Percentiles rank a stretch among this genome's conserved stretches.
These are phyloP conservation scores for Myoxocephalus aenaeus DNA, from an alignment of 2,797 vertebrate genomes.

Conservation along the genomic window DNA sequence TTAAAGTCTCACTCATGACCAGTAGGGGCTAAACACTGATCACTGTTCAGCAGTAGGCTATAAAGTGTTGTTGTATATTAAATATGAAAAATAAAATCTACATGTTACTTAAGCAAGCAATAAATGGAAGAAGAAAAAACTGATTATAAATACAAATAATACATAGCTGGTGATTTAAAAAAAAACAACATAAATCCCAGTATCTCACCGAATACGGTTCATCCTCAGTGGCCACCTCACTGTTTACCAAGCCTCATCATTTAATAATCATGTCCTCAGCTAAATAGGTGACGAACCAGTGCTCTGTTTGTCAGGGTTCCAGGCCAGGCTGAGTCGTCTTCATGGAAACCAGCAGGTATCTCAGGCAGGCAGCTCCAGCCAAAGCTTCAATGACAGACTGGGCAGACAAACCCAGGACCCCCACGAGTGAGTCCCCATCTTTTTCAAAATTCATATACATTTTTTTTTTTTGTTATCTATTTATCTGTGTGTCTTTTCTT, in stretches of 20 bases:
- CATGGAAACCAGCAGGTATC: constrained; percentile 82
- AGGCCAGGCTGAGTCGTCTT: constrained; percentile 90
- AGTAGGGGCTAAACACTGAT: constrained; percentile 38
- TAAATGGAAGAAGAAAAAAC: neutral
- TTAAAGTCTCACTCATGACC: constrained; percentile 52
- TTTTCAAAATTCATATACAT: neutral
- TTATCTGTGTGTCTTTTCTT: neutral
- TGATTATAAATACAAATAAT: neutral
- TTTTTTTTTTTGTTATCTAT: too few relatives aligned
- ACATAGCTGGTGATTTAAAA: neutral
- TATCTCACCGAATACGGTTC: neutral
- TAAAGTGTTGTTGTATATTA: neutral
- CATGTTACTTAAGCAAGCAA: neutral
- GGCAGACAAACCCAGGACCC: constrained; percentile 89
- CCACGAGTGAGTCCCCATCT: constrained; percentile 88
- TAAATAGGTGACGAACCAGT: neutral
- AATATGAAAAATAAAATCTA: neutral
- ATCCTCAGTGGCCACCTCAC: neutral
- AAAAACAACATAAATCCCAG: neutral
- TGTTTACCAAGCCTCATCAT: neutral
- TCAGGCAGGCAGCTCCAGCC: constrained; percentile 76
- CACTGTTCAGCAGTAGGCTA: neutral
- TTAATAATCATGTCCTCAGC: neutral
- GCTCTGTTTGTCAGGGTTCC: constrained; percentile 86
- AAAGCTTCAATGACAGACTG: constrained; percentile 86